Evolutionary conservation across 2,888 invertebrate species (phyloP).

Genomic region (Mimas tiliae): DNA sequence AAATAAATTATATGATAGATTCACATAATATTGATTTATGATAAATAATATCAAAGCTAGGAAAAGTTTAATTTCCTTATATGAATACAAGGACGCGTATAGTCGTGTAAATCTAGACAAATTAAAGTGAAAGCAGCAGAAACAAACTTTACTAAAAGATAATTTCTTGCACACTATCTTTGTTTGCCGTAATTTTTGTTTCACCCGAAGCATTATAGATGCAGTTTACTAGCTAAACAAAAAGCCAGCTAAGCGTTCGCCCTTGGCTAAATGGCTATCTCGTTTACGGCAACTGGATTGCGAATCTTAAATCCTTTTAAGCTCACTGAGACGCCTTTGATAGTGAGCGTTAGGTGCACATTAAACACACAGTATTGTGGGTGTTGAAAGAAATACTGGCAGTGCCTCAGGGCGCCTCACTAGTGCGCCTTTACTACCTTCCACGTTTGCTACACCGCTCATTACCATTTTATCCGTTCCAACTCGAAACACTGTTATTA

Average conservation of each 20-base stretch:
- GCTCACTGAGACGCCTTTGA: conserved; percentile 67
- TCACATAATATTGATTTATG: no score
- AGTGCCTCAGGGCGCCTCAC: conserved; percentile 70
- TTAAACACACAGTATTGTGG: conserved; percentile 79
- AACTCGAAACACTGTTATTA: conserved; percentile 76
- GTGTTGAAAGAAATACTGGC: conserved; percentile 79
- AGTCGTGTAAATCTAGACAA: neutral
- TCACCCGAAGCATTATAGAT: conserved; percentile 56
- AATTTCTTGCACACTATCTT: conserved; percentile 52
- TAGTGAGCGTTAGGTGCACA: conserved; percentile 64
- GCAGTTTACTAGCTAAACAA: conserved; percentile 58
- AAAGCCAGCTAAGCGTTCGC: conserved; percentile 60
- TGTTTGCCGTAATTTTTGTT: conserved; percentile 52
- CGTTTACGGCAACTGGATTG: conserved; percentile 75
- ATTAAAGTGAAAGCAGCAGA: conserved; percentile 32
- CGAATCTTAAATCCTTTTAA: conserved; percentile 72
- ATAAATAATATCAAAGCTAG: no score
- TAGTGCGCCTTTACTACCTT: conserved; percentile 54
- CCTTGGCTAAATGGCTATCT: conserved; percentile 76
- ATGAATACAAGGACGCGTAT: neutral
- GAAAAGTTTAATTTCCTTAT: no score
- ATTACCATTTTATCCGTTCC: conserved; percentile 76
- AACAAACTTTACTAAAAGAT: conserved; percentile 37
- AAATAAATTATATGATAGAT: no score
- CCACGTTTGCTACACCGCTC: conserved; percentile 47